phyloP scores from a whole-genome alignment of 2,113 vertebrate species.

The Narcine bancroftii region DNA sequence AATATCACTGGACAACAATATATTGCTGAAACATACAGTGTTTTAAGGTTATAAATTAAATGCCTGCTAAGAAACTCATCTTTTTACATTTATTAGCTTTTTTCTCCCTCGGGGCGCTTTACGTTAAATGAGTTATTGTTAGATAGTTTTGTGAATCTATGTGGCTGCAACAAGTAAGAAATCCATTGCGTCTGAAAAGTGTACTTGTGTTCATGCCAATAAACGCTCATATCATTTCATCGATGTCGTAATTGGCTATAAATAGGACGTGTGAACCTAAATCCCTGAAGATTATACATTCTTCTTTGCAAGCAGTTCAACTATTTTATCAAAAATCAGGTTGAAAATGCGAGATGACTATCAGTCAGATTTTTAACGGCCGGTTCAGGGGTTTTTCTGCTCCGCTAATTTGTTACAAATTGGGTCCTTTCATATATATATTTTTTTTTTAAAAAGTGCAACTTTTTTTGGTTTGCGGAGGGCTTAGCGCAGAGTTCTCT shows the following conservation, averaged over 20 bases:
- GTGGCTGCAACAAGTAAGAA: too few species aligned
- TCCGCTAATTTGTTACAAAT: background rate
- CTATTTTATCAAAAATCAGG: background rate
- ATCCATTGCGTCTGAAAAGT: too few species aligned
- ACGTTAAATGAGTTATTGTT: too few species aligned
- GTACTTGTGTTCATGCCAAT: too few species aligned
- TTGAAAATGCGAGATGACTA: background rate
- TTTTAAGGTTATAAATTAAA: background rate
- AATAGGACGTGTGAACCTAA: background rate
- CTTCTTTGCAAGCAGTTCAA: background rate
- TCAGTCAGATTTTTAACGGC: too few species aligned
- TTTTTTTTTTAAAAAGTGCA: too few species aligned
- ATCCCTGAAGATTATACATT: background rate
- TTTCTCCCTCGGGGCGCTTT: too few species aligned
- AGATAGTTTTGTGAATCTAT: too few species aligned
- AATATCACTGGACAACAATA: too few species aligned
- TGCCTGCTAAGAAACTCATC: background rate
- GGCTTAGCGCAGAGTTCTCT: background rate
- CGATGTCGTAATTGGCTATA: background rate
- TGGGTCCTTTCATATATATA: background rate
- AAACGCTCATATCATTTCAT: too few species aligned
- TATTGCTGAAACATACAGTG: background rate
- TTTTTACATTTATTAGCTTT: too few species aligned
- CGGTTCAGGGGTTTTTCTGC: background rate
- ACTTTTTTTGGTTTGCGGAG: too few species aligned